These are phyloP conservation scores for Sinella curviseta DNA, from an alignment of 1,140 invertebrate genomes.

Conservation along the genomic window DNA sequence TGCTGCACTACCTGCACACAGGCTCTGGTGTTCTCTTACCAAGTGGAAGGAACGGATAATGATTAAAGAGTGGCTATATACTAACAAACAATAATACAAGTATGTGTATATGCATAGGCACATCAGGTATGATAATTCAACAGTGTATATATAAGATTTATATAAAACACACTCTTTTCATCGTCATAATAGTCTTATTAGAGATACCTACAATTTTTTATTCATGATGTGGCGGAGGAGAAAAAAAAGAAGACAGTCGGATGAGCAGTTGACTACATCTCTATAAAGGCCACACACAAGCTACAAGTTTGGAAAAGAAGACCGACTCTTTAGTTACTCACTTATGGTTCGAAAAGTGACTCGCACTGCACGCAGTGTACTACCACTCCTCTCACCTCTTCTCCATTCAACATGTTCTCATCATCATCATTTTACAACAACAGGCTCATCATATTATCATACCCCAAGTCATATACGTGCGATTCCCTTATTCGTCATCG, in stretches of 20 bases:
- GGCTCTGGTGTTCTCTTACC: too few relatives aligned
- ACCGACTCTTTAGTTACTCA: conserved; percentile 22
- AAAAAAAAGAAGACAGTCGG: conserved; percentile 16
- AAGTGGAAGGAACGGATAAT: background rate
- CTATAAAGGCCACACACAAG: conserved; percentile 49
- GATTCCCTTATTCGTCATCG: background rate
- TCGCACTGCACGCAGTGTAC: background rate
- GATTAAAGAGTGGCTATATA: background rate
- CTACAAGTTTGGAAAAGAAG: background rate
- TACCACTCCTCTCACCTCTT: conserved; percentile 25
- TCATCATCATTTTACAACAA: background rate
- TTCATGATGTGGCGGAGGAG: conserved; percentile 24
- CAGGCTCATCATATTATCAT: background rate
- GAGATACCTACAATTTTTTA: conserved; percentile 7
- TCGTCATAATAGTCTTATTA: background rate
- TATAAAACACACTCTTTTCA: background rate
- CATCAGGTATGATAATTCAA: background rate
- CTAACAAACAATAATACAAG: background rate
- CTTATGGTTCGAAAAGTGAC: background rate
- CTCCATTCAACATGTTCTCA: conserved; percentile 10
- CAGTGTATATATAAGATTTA: background rate
- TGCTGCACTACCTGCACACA: too few relatives aligned
- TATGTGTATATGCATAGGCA: background rate
- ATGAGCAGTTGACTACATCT: conserved; percentile 41
- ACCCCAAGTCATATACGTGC: background rate